Conservation (phyloP, 2,888 invertebrate genomes). For the Mechanitis messenoides region DNA sequence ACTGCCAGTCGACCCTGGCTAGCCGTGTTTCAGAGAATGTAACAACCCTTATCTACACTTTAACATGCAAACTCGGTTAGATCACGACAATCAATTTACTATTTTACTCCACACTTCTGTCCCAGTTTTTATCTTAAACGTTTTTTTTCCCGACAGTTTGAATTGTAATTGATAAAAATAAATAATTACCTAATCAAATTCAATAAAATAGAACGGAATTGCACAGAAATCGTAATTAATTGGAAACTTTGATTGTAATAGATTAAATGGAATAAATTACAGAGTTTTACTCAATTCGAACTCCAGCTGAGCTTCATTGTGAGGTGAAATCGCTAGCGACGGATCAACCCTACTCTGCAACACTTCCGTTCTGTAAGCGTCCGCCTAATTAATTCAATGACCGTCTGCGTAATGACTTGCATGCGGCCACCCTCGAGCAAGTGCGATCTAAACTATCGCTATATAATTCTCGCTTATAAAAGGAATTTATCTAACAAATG, state of each 20-base stretch:
- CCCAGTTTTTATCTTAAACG: conserved; percentile 8
- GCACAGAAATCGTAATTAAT: background rate
- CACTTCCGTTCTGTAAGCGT: conserved; percentile 54
- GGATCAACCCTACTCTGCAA: conserved; percentile 38
- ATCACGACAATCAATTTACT: conserved; percentile 58
- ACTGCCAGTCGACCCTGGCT: conserved; percentile 37
- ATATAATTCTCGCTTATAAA: conserved; percentile 68
- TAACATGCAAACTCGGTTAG: conserved; percentile 61
- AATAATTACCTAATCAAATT: background rate
- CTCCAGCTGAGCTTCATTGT: conserved; percentile 41
- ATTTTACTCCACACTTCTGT: conserved; percentile 18
- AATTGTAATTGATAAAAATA: conserved; percentile 2
- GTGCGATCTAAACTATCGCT: conserved; percentile 58
- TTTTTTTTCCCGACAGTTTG: conserved; percentile 3
- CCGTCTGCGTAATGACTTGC: conserved; percentile 74
- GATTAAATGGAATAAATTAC: conserved; percentile 7
- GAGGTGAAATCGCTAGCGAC: conserved; percentile 22
- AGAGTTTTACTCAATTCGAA: conserved; percentile 27
- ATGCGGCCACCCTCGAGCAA: conserved; percentile 56
- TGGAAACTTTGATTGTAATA: conserved; percentile 3
- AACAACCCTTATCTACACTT: conserved; percentile 60
- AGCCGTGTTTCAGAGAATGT: conserved; percentile 49
- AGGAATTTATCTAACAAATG: conserved; percentile 54
- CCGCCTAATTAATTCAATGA: conserved; percentile 72
- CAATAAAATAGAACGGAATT: background rate